Evolutionary conservation across 2,797 vertebrate genomes (phyloP).

Genomic region (Orestias chungarensis): DNA sequence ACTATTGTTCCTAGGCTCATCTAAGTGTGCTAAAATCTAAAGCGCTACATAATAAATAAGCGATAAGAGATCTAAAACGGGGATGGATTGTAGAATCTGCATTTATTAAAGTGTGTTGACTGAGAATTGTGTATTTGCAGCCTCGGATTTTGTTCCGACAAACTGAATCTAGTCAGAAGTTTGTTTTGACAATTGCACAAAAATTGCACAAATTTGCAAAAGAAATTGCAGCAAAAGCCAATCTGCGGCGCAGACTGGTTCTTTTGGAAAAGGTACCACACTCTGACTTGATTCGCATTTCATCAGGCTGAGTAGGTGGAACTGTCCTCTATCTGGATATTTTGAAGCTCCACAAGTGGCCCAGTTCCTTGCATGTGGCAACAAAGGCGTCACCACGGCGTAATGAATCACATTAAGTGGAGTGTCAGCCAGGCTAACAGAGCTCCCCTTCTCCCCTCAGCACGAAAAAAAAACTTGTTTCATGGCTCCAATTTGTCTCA

Average conservation of each 20-base stretch:
- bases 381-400: constrained; percentile 62
- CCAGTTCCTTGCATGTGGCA: constrained; percentile 66
- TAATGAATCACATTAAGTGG: constrained; percentile 81
- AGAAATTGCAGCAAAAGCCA: constrained; percentile 28
- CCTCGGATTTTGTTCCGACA: constrained; percentile 7
- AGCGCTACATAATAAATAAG: too few species aligned
- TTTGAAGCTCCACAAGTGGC: constrained; percentile 58
- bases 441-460: constrained; percentile 63
- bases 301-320: constrained; percentile 29
- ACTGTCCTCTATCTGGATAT: constrained; percentile 52
- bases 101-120: not conserved
- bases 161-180: constrained; percentile 21
- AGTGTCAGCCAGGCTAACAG: constrained; percentile 73
- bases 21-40: too few species aligned
- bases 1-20: not conserved
- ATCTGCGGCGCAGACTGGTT: constrained; percentile 35
- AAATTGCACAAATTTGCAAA: constrained; percentile 32
- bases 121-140: not conserved
- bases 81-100: not conserved
- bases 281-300: constrained; percentile 39
- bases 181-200: constrained; percentile 30
- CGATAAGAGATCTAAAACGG: not conserved
- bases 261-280: constrained; percentile 9
- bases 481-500: constrained; percentile 71
- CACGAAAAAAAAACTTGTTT: constrained; percentile 69